Evolutionary conservation across 2,113 vertebrate species (phyloP).

Genomic region (Antechinus stuartii): DNA sequence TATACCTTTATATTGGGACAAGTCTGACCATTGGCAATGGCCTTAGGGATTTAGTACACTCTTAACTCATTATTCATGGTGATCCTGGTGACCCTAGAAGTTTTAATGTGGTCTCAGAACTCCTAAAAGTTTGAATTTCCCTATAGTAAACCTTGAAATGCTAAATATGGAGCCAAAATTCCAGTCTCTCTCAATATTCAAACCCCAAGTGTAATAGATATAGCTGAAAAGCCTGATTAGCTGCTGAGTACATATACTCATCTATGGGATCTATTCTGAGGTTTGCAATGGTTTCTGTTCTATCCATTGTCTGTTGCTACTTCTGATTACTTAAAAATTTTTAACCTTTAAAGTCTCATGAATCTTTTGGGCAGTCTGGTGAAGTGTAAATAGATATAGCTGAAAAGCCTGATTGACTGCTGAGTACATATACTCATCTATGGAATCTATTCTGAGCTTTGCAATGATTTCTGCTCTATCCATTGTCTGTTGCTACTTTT

Average conservation of each 20-base stretch:
- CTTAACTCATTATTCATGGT: not conserved
- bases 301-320: not conserved
- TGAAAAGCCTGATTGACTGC: not conserved
- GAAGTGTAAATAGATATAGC: not conserved
- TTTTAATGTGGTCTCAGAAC: not conserved
- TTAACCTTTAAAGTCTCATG: not conserved
- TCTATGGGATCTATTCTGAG: not conserved
- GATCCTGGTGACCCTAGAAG: not conserved
- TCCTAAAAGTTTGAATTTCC: not conserved
- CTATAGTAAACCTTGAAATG: not conserved
- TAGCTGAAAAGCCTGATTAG: not conserved
- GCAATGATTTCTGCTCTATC: not conserved
- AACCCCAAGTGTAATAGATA: not conserved
- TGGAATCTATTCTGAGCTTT: not conserved
- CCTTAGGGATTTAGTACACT: not conserved
- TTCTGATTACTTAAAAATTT: not conserved
- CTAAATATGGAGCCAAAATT: not conserved
- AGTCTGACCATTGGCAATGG: not conserved
- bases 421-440: not conserved
- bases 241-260: not conserved
- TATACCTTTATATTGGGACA: not conserved
- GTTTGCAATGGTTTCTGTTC: not conserved
- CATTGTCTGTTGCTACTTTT: not conserved
- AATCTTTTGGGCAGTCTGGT: not conserved
- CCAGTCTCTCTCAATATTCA: not conserved